These are phyloP conservation scores for Rhabdophis nuchalis DNA, from an alignment of 2,797 vertebrate species.

Conservation along the genomic window DNA sequence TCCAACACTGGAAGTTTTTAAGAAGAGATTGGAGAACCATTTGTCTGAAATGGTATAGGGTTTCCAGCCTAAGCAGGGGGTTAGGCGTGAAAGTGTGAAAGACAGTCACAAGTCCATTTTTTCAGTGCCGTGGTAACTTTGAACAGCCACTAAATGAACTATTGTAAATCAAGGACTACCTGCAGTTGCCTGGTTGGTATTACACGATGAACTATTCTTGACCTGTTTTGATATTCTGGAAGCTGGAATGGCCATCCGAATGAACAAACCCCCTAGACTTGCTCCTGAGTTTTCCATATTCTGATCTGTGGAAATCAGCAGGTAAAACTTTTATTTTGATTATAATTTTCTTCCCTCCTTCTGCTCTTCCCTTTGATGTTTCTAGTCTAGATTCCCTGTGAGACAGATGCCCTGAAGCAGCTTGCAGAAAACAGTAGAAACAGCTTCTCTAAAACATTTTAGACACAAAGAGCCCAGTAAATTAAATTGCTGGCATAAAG, in stretches of 20 bases:
- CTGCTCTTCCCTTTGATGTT: neutral
- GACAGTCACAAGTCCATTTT: no score
- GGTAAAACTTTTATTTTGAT: neutral
- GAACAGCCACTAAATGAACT: no score
- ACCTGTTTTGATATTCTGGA: neutral
- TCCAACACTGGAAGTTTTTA: no score
- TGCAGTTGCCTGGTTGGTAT: neutral
- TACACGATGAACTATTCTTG: neutral
- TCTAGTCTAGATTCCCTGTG: neutral
- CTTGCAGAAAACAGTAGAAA: neutral
- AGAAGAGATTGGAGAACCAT: no score
- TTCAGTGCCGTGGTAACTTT: no score
- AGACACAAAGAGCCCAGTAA: neutral
- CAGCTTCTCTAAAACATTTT: neutral
- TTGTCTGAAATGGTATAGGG: no score
- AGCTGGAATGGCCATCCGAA: neutral
- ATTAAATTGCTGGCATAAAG: neutral
- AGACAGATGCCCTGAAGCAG: neutral
- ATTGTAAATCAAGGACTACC: no score
- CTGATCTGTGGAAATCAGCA: neutral
- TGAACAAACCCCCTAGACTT: neutral
- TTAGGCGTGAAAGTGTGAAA: no score
- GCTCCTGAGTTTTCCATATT: neutral
- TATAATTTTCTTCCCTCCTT: neutral
- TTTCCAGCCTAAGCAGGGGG: no score